A percentile compares a stretch with the other conserved stretches of the same genome.
Conservation (phyloP, 2,797 vertebrate genomes). For the Mionectes olivaceus region DNA sequence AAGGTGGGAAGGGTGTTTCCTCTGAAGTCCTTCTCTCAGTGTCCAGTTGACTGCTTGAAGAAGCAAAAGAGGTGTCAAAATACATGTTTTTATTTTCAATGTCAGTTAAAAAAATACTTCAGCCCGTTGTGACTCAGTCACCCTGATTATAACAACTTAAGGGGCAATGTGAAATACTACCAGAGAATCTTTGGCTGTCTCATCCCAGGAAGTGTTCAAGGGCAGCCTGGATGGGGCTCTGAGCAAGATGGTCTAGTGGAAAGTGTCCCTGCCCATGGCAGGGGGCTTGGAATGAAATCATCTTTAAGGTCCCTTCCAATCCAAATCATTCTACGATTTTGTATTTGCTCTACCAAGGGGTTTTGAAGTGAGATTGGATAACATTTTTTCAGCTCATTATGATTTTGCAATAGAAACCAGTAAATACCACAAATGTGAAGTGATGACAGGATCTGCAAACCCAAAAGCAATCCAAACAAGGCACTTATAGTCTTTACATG, state of each 20-base stretch:
- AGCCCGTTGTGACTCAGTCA: background rate
- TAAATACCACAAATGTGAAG: background rate
- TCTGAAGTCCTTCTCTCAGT: background rate
- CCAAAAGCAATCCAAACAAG: background rate
- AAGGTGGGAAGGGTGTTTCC: rapidly evolving
- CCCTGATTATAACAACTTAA: background rate
- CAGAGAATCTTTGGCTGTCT: background rate
- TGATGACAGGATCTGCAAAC: background rate
- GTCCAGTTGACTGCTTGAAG: background rate
- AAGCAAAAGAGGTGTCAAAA: background rate
- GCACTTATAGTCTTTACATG: background rate
- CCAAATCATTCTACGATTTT: background rate
- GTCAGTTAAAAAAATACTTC: background rate
- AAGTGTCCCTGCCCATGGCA: background rate
- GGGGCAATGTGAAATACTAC: background rate
- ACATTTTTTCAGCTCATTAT: background rate
- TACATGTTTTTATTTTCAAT: background rate
- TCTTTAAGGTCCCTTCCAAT: background rate
- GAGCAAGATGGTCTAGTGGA: background rate
- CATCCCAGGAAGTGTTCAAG: background rate
- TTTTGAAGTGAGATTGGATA: background rate
- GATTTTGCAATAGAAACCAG: background rate
- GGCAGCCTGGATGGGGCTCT: background rate
- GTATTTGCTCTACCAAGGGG: background rate
- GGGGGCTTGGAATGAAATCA: background rate